These are phyloP conservation scores for Catocala sponsa DNA, from an alignment of 2,888 invertebrate genomes.

Conservation along the genomic window DNA sequence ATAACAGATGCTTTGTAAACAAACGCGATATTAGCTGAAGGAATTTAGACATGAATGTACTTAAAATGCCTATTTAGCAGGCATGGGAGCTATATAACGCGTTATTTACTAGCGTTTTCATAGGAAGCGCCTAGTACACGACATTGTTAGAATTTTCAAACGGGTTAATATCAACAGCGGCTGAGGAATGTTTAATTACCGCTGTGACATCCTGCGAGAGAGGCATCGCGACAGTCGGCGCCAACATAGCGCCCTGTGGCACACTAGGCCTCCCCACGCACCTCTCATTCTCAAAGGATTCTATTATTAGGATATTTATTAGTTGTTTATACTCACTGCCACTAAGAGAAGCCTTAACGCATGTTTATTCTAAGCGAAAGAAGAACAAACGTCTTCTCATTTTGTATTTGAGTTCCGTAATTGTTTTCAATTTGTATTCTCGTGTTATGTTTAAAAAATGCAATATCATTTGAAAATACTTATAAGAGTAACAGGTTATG, in stretches of 20 bases:
- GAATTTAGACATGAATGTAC: constrained; percentile 45
- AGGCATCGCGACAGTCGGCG: constrained; percentile 50
- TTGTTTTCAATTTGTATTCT: not conserved
- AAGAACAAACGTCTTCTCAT: not conserved
- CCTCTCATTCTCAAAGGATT: constrained; percentile 11
- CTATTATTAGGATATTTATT: constrained; percentile 12
- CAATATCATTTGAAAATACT: constrained; percentile 32
- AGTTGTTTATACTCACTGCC: not conserved
- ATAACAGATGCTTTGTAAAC: not conserved
- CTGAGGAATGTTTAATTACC: constrained; percentile 82
- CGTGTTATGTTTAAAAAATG: constrained; percentile 18
- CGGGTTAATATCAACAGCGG: constrained; percentile 77
- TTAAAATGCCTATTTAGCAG: constrained; percentile 39
- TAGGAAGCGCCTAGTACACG: constrained; percentile 67
- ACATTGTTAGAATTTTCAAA: constrained; percentile 83
- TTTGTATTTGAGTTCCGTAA: not conserved
- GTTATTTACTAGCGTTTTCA: constrained; percentile 60
- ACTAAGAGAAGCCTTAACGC: too few relatives aligned
- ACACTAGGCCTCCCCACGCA: constrained; percentile 47
- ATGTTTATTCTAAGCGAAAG: not conserved
- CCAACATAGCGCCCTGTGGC: constrained; percentile 48
- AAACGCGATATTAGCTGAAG: constrained; percentile 15
- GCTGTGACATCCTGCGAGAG: constrained; percentile 70
- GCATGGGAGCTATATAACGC: constrained; percentile 21
- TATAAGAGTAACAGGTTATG: constrained; percentile 42